phyloP scores from a whole-genome alignment of 2,113 vertebrate genomes.

The Colaptes auratus region DNA sequence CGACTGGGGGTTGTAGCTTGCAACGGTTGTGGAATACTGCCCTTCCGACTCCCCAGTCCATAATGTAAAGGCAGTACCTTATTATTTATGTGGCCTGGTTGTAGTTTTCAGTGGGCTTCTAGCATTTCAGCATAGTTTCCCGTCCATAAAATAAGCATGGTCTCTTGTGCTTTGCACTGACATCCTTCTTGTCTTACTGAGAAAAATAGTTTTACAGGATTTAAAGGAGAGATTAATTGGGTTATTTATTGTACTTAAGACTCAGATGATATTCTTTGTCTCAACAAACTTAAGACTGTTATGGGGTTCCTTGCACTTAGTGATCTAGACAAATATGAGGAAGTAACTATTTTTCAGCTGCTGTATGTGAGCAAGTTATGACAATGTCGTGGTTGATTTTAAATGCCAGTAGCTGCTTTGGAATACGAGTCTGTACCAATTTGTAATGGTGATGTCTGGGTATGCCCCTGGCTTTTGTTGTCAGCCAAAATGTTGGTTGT shows the following conservation, averaged over 20 bases:
- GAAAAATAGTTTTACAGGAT: neutral
- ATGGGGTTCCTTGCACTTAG: fast-evolving
- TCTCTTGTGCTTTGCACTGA: fast-evolving
- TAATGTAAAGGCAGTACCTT: neutral
- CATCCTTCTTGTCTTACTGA: neutral
- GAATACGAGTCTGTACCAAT: neutral
- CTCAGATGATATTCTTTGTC: neutral
- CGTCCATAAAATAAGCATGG: neutral
- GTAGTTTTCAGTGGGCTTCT: neutral
- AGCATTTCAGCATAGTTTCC: neutral
- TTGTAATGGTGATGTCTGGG: fast-evolving
- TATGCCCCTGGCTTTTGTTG: neutral
- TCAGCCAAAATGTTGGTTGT: neutral
- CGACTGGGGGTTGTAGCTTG: neutral
- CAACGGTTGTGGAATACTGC: neutral
- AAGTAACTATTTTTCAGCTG: neutral
- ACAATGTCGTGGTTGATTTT: neutral
- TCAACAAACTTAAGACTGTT: neutral
- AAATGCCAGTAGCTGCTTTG: neutral
- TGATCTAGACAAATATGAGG: neutral
- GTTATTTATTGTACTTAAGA: neutral
- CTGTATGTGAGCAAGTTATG: neutral
- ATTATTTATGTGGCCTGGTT: neutral
- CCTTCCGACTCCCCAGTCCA: fast-evolving
- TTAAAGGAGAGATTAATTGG: neutral